Conservation (phyloP, 2,888 invertebrate species). For the Chloroclysta siterata region DNA sequence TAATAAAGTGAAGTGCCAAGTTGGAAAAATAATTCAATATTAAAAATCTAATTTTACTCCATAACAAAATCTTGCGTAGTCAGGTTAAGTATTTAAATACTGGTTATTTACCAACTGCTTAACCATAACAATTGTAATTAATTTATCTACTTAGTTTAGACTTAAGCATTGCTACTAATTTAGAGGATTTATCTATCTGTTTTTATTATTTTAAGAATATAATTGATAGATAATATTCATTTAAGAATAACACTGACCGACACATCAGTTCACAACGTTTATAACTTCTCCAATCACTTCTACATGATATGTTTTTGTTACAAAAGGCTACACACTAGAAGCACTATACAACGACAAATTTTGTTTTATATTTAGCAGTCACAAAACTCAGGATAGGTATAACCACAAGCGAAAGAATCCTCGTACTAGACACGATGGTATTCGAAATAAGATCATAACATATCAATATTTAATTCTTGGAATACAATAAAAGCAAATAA, state of each 20-base stretch:
- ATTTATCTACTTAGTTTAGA: conserved; percentile 17
- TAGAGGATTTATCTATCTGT: conserved; percentile 8
- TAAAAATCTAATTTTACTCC: too few species aligned
- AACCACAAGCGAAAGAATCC: too few species aligned
- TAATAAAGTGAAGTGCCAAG: too few species aligned
- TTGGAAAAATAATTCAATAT: too few species aligned
- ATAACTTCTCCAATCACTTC: conserved; percentile 67
- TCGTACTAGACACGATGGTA: too few species aligned
- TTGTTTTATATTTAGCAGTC: neutral
- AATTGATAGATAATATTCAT: conserved; percentile 9
- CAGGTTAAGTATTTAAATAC: neutral
- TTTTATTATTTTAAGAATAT: conserved; percentile 9
- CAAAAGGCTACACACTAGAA: conserved; percentile 45
- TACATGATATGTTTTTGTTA: conserved; percentile 82
- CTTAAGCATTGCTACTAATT: conserved; percentile 34
- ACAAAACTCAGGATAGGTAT: neutral
- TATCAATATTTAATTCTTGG: too few species aligned
- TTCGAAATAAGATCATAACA: too few species aligned
- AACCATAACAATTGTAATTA: conserved; percentile 4
- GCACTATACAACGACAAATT: conserved; percentile 28
- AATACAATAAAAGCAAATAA: neutral
- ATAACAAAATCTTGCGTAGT: neutral
- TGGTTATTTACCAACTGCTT: neutral
- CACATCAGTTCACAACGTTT: conserved; percentile 57
- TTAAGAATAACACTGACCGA: conserved; percentile 24